A percentile compares a stretch with the other conserved stretches of the same genome.
Evolutionary conservation across 2,888 invertebrate genomes (phyloP).

Genomic region (Tanypteryx hageni): DNA sequence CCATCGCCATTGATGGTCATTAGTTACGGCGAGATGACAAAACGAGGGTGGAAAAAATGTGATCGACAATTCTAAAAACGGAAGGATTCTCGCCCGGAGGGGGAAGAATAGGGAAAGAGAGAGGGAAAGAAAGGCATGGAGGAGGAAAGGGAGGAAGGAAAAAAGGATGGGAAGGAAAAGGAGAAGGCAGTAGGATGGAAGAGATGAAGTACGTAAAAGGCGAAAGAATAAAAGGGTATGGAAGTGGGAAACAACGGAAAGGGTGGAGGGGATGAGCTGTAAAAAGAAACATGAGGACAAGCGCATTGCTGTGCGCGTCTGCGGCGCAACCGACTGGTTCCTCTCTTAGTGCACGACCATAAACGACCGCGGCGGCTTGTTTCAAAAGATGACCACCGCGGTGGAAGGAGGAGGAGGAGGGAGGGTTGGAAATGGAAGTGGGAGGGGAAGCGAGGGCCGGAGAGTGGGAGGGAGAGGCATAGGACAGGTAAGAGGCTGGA

Average conservation of each 20-base stretch:
- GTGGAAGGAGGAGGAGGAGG: not conserved
- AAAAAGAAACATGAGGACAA: conserved; percentile 31
- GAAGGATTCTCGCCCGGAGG: conserved; percentile 24
- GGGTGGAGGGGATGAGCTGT: conserved; percentile 19
- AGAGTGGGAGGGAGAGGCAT: no score
- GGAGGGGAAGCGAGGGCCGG: not conserved
- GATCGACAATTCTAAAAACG: conserved; percentile 56
- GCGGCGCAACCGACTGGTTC: conserved; percentile 37
- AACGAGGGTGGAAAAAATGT: conserved; percentile 56
- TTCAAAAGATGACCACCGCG: conserved; percentile 34
- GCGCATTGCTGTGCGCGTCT: conserved; percentile 41
- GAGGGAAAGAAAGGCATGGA: not conserved
- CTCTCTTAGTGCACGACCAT: conserved; percentile 47
- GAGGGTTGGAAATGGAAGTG: not conserved
- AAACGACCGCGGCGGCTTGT: conserved; percentile 46
- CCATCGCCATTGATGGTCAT: conserved; percentile 63
- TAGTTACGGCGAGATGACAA: conserved; percentile 61
- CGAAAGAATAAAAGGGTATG: conserved; percentile 36
- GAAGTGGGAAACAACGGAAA: conserved; percentile 45
- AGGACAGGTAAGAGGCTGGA: not conserved
- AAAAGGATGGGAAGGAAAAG: not conserved
- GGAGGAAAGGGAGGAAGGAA: not conserved
- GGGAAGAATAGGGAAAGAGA: not conserved
- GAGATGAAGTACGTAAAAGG: conserved; percentile 8
- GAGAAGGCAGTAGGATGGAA: not conserved